Evolutionary conservation across 1,140 invertebrate species (phyloP), one percentile per base, ranked within the genome.

Genomic region (Tetramorium simillimum): DNA sequence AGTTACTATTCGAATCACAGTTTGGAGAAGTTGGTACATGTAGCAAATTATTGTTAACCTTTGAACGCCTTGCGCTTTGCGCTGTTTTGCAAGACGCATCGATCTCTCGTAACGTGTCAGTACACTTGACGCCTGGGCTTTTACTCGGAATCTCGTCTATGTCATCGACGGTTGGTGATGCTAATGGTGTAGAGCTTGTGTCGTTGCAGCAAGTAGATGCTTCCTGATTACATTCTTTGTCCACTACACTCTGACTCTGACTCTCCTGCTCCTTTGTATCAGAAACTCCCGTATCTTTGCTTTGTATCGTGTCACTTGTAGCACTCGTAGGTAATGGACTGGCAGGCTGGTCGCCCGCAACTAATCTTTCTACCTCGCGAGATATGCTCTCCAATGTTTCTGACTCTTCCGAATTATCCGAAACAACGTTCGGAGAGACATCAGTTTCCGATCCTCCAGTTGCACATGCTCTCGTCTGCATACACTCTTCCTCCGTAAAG

Each of bases 311-410:
- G 5, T 28, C 12, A 6, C 37, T 28, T 51, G 37, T 40, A 40
- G 0, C 16, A 28, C 3, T 51, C 12, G 33, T 33, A 33, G 21
- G 16, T 37, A 70, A 51, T 24, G 58, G 5, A 1, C 4, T 53
- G 6, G 0, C 53, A 24, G 2, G 16, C 1, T 88, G 51, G 3
- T 86, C 49, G 46, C 72, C 93, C 70, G 86, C 70, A 10, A 93
- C 90, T n/a, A 95, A 72, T 67, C 87, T 89, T 53, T 94, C 94
- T 4, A 95, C 91, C 18, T 94, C 94, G 4, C 89, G 65, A 7
- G 93, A 93, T 70, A 94, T 93, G 51, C 93, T 94, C 60, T 95
- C 94, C 14, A 95, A 69, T 0, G 94, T 94, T 65, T 95, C 94
- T 1, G 49, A 78, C 2, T 94, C 93, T 9, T 92, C 92, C 0